These are phyloP conservation scores for Delia radicum DNA, from an alignment of 1,140 invertebrate species.

Conservation along the genomic window DNA sequence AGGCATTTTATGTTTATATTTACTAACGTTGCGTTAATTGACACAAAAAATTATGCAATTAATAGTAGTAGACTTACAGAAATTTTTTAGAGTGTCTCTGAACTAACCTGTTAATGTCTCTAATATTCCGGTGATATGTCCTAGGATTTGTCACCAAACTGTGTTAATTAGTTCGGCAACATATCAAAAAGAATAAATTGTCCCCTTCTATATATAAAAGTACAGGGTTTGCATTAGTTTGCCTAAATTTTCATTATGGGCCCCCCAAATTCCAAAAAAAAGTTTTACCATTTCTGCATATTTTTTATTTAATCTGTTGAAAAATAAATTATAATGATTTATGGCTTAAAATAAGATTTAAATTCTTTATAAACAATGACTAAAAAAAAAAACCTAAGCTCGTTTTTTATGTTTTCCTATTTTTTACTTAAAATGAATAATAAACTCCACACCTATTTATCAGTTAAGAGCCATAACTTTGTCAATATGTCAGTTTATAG, in stretches of 20 bases:
- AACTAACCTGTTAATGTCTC: too few species aligned
- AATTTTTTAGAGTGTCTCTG: too few species aligned
- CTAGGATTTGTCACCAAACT: too few species aligned
- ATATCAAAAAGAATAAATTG: too few species aligned
- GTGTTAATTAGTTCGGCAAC: too few species aligned
- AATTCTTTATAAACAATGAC: conserved; percentile 9
- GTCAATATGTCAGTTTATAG: conserved; percentile 29
- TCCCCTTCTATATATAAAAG: too few species aligned
- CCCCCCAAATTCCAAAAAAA: background rate
- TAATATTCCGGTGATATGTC: too few species aligned
- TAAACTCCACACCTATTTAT: conserved; percentile 29
- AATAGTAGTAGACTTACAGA: too few species aligned
- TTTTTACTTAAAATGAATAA: conserved; percentile 17
- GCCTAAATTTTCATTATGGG: background rate
- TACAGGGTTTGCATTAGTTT: too few species aligned
- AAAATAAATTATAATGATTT: conserved; percentile 22
- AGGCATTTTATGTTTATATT: too few species aligned
- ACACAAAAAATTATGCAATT: too few species aligned
- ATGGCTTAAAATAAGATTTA: conserved; percentile 13
- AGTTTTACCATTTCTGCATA: background rate
- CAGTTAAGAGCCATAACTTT: conserved; percentile 30
- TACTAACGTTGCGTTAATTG: too few species aligned
- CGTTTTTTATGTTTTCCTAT: background rate
- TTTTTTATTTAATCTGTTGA: background rate
- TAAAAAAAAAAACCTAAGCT: background rate